Percentiles rank a stretch among this genome's conserved stretches.
Conservation (phyloP, 2,888 invertebrate genomes). For the Apocheima hispidaria region DNA sequence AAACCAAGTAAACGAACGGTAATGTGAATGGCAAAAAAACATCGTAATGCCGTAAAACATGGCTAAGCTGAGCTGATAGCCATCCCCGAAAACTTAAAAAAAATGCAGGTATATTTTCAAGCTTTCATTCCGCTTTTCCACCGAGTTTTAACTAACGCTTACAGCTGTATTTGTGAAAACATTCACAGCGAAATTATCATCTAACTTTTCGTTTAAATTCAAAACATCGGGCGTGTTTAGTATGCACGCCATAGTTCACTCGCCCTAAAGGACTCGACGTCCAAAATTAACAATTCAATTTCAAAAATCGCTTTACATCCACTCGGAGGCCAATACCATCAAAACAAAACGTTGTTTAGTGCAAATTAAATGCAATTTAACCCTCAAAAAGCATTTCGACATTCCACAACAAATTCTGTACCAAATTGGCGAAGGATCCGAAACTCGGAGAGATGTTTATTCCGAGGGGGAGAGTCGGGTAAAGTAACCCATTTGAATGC, state of each 20-base stretch:
- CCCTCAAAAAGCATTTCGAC: conserved; percentile 81
- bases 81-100: not conserved
- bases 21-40: not conserved
- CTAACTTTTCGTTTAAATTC: conserved; percentile 42
- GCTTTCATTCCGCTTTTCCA: conserved; percentile 6
- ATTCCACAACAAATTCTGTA: conserved; percentile 84
- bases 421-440: conserved; percentile 80
- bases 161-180: conserved; percentile 38
- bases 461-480: conserved; percentile 72
- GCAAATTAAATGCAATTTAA: conserved; percentile 85
- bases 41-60: not conserved
- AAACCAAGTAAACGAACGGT: no score
- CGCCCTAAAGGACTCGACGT: conserved; percentile 42
- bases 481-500: conserved; percentile 92
- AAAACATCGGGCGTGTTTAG: conserved; percentile 40
- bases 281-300: conserved; percentile 48
- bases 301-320: conserved; percentile 52
- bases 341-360: conserved; percentile 79
- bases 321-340: conserved; percentile 59
- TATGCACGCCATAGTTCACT: conserved; percentile 46
- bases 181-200: conserved; percentile 41
- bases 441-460: conserved; percentile 73
- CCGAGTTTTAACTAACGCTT: conserved; percentile 23
- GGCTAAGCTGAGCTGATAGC: not conserved
- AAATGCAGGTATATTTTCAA: not conserved